Evolutionary conservation across 2,113 vertebrate genomes (phyloP).

Genomic region (Tragelaphus strepsiceros): DNA sequence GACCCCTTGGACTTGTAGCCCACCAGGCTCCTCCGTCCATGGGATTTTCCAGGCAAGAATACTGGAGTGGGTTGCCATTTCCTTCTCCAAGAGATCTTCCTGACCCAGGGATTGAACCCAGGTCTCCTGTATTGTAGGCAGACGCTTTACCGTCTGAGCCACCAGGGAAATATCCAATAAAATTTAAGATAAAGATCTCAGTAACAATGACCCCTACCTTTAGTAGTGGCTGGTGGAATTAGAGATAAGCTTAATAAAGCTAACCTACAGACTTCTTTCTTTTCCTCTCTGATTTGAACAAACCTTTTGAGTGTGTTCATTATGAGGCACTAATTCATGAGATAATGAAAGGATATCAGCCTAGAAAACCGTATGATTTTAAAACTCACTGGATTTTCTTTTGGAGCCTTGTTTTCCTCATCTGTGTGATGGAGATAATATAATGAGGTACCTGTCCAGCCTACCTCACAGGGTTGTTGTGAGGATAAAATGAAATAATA

Average conservation of each 20-base stretch:
- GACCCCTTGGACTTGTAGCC: too few relatives aligned
- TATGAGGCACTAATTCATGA: background rate
- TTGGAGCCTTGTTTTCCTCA: conserved; percentile 18
- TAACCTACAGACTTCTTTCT: background rate
- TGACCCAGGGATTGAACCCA: too few relatives aligned
- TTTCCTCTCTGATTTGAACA: conserved; percentile 29
- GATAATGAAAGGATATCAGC: conserved; percentile 11
- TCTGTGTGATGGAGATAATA: conserved; percentile 36
- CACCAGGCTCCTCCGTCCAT: too few relatives aligned
- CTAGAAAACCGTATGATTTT: conserved; percentile 24
- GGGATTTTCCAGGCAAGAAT: too few relatives aligned
- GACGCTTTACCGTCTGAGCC: too few relatives aligned
- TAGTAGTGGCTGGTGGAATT: conserved; percentile 28
- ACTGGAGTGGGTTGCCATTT: too few relatives aligned
- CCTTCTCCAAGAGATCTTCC: too few relatives aligned
- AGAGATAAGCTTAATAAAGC: background rate
- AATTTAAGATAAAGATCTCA: conserved; percentile 17
- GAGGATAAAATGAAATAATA: conserved; percentile 63
- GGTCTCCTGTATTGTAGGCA: too few relatives aligned
- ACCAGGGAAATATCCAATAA: background rate
- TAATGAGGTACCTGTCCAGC: conserved; percentile 58
- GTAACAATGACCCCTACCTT: background rate
- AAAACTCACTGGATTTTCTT: conserved; percentile 31
- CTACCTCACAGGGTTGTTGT: conserved; percentile 74
- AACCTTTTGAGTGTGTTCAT: background rate